These are phyloP conservation scores for Lucilia sericata DNA, from an alignment of 1,140 invertebrate species.

Conservation along the genomic window DNA sequence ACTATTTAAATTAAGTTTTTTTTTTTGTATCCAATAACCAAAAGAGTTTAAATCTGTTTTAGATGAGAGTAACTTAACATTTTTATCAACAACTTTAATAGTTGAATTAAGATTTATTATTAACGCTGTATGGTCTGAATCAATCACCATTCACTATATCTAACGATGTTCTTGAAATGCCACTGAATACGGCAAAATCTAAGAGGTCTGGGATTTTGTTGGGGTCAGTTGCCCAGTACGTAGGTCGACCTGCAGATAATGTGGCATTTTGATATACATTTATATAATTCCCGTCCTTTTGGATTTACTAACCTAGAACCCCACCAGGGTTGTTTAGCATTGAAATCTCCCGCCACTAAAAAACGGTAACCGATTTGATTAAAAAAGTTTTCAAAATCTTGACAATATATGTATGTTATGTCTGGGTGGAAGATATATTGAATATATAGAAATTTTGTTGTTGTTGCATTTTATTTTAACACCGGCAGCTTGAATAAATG, in stretches of 20 bases:
- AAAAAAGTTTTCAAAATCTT: slow-evolving; percentile 33
- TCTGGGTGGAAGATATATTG: slow-evolving; percentile 16
- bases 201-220: background rate
- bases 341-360: background rate
- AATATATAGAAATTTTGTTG: slow-evolving; percentile 33
- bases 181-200: background rate
- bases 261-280: background rate
- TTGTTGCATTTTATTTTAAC: slow-evolving; percentile 43
- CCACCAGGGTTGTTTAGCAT: too few relatives aligned
- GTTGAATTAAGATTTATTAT: background rate
- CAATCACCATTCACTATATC: background rate
- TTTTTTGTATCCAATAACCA: background rate
- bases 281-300: background rate
- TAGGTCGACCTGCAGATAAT: background rate
- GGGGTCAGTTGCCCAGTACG: background rate
- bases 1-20: slow-evolving; percentile 25
- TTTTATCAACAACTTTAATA: background rate
- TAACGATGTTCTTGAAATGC: background rate
- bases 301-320: background rate
- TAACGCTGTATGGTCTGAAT: background rate
- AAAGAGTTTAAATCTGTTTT: background rate
- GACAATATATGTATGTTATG: slow-evolving; percentile 14
- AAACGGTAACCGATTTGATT: background rate
- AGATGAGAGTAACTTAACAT: background rate
- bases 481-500: slow-evolving; percentile 41